Evolutionary conservation across 1,140 invertebrate genomes (phyloP).

Genomic region (Trichonephila clavata): DNA sequence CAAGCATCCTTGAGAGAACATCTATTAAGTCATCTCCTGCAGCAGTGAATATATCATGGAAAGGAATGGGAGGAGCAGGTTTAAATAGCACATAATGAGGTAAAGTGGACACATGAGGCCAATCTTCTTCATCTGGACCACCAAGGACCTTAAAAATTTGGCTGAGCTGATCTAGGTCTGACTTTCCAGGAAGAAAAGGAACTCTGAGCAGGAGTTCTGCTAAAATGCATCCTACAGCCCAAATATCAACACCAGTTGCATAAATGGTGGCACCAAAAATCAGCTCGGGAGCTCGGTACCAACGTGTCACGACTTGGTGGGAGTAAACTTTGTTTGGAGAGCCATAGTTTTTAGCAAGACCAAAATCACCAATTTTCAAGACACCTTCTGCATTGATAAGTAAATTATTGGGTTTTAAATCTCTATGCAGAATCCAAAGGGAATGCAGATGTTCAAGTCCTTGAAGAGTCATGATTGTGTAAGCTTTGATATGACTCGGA

Average conservation of each 20-base stretch:
- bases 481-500: constrained; percentile 96
- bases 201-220: constrained; percentile 95
- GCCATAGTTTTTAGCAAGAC: constrained; percentile 97
- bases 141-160: constrained; percentile 96
- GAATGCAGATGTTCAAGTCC: constrained; percentile 97
- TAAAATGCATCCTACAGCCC: constrained; percentile 98
- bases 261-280: constrained; percentile 97
- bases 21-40: constrained; percentile 95
- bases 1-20: constrained; percentile 89
- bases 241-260: constrained; percentile 98
- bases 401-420: constrained; percentile 99
- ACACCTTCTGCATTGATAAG: constrained; percentile 95
- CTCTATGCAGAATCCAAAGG: constrained; percentile 98
- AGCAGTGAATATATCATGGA: constrained; percentile 97
- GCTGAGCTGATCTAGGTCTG: constrained; percentile 97
- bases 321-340: constrained; percentile 98
- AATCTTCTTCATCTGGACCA: constrained; percentile 94
- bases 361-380: constrained; percentile 99
- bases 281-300: constrained; percentile 93
- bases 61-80: constrained; percentile 86
- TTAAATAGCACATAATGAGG: constrained; percentile 98
- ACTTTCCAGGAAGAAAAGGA: constrained; percentile 97
- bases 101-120: constrained; percentile 92
- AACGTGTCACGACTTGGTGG: constrained; percentile 97
- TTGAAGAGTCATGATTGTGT: constrained; percentile 95